These are phyloP conservation scores for Ophraella communa DNA, from an alignment of 2,888 invertebrate genomes.

Conservation along the genomic window DNA sequence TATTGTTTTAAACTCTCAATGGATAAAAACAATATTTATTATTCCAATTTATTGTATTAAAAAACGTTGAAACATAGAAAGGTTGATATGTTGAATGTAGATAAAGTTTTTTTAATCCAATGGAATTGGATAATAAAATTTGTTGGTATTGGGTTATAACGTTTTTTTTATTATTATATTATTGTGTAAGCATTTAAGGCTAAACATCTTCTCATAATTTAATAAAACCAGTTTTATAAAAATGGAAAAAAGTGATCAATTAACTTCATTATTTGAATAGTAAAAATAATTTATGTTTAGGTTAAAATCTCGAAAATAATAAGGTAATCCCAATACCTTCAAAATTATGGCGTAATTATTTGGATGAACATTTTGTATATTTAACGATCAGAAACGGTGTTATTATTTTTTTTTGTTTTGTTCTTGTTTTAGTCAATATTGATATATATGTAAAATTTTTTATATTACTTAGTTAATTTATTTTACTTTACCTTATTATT, in stretches of 20 bases:
- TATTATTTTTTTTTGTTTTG: conserved; percentile 34
- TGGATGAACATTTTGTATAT: conserved; percentile 34
- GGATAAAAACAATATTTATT: background rate
- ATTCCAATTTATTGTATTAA: background rate
- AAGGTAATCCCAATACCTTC: conserved; percentile 28
- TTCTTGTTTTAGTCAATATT: conserved; percentile 32
- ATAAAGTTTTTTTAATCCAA: background rate
- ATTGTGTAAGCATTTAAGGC: background rate
- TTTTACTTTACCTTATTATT: conserved; percentile 32
- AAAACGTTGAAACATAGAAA: background rate
- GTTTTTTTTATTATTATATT: background rate
- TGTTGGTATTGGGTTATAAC: conserved; percentile 1
- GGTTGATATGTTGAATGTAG: background rate
- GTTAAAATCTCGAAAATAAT: background rate
- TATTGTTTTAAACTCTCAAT: too few species aligned
- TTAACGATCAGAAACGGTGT: conserved; percentile 30
- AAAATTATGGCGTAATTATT: conserved; percentile 43
- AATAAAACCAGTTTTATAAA: background rate
- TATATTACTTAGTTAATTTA: conserved; percentile 32
- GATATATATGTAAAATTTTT: conserved; percentile 30
- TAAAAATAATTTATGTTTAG: background rate
- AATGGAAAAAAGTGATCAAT: background rate
- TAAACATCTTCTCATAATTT: too few species aligned
- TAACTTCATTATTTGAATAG: background rate
- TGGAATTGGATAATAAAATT: background rate